Evolutionary conservation across 2,113 vertebrate species (phyloP).

Genomic region (Ptilonorhynchus violaceus): DNA sequence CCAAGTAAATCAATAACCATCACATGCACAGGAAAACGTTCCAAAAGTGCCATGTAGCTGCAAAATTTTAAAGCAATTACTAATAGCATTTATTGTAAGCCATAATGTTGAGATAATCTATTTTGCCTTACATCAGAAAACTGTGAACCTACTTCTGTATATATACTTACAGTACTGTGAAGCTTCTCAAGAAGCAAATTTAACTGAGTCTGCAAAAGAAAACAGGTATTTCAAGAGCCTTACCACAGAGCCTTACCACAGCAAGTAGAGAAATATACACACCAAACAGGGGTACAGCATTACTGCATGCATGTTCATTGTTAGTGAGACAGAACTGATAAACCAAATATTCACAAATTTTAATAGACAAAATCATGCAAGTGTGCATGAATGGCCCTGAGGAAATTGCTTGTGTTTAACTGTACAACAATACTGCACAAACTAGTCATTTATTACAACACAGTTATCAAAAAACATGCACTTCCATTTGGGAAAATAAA

Average conservation of each 20-base stretch:
- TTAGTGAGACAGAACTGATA: neutral
- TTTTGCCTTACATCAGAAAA: neutral
- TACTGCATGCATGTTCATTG: neutral
- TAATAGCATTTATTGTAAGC: neutral
- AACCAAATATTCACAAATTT: neutral
- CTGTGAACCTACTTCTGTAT: neutral
- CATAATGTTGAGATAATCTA: neutral
- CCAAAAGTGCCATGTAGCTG: neutral
- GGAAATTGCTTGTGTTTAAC: neutral
- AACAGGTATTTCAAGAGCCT: neutral
- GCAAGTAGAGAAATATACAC: neutral
- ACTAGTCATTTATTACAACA: neutral
- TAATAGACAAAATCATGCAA: conserved; percentile 45
- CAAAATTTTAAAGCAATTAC: neutral
- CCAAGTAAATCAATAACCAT: neutral
- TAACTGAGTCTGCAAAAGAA: conserved; percentile 87
- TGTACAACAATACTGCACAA: neutral
- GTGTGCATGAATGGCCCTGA: neutral
- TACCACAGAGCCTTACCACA: neutral
- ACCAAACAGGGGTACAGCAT: neutral
- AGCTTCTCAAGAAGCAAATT: conserved; percentile 96
- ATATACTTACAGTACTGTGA: conserved; percentile 90
- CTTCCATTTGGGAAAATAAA: neutral
- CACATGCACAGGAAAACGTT: neutral
- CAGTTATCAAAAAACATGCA: neutral